Conservation (phyloP, 2,797 vertebrate species). For the Acropternis orthonyx region DNA sequence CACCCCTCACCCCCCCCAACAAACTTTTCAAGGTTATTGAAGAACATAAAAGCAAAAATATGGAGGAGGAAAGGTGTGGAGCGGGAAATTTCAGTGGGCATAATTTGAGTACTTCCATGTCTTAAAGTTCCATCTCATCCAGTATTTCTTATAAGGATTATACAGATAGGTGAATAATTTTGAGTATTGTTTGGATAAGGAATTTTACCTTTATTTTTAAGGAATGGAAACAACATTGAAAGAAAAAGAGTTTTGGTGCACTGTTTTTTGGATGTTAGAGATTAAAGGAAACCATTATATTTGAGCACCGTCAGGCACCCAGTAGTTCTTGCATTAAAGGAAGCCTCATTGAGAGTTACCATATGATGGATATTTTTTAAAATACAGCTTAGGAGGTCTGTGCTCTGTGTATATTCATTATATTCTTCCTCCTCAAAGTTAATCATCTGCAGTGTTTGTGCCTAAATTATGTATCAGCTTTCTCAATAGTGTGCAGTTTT, state of each 20-base stretch:
- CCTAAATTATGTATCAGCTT: background rate
- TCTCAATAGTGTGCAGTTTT: background rate
- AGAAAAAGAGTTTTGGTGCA: background rate
- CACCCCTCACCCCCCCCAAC: no score
- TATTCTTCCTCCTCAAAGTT: background rate
- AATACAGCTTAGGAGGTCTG: background rate
- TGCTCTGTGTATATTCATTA: background rate
- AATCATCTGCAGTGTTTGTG: background rate
- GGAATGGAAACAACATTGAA: background rate
- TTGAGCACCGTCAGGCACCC: background rate
- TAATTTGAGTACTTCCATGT: background rate
- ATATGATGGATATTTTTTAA: background rate
- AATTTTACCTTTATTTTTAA: background rate
- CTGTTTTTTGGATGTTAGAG: background rate
- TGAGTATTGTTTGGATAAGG: background rate
- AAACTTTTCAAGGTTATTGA: background rate
- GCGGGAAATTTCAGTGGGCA: background rate
- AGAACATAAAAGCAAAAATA: background rate
- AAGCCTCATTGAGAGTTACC: background rate
- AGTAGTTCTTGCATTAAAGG: background rate
- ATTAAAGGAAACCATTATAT: background rate
- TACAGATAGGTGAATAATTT: background rate
- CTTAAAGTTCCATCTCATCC: background rate
- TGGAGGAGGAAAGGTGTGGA: background rate
- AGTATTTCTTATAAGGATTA: background rate